Evolutionary conservation across 2,888 invertebrate genomes (phyloP), one percentile per base, ranked within the genome.

Genomic region (Druceiella hillmani): DNA sequence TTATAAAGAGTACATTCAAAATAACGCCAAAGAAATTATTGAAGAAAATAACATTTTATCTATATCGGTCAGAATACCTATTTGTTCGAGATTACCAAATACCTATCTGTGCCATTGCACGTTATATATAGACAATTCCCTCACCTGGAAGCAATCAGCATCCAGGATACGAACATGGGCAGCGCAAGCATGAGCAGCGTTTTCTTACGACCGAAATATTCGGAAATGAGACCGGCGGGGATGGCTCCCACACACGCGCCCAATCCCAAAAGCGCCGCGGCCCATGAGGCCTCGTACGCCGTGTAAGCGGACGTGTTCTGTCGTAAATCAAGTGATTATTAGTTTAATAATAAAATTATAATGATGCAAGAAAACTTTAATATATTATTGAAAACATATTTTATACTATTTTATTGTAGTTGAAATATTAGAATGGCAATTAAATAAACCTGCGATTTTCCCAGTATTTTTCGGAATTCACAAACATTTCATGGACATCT

Each of bases 211-310:
- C 78, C 78, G 27, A 76, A 64, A 47, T 62, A 56, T 48, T 75
- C 72, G 0, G 75, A 71, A 33, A 77, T 61, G 4, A 68, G 58
- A 1, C 77, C 77, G 1, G 75, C 63, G 1, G 76, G 76, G 2
- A 76, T 66, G 0, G 78, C 71, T 0, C 78, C 77, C 35, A 64
- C 59, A 14, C 74, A 52, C 0, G 76, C 78, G 1, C 78, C 77
- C 1, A 77, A 53, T 29, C 75, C 74, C 1, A 77, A 57, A 1
- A 76, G 53, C 0, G 77, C 74, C 0, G 75, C 75, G 5, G 70
- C 67, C 76, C 75, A 76, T 0, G 76, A 72, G 0, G 66, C 73
- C 51, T 75, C 61, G 1, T 55, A 50, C 2, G 54, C 46, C 2
- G 56, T 50, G 3, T 64, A 12, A 11, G 26, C 4, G 9, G n/a